Base-by-base conservation (phyloP, 2,797 vertebrate species). In the Tarsius wallacei region DNA sequence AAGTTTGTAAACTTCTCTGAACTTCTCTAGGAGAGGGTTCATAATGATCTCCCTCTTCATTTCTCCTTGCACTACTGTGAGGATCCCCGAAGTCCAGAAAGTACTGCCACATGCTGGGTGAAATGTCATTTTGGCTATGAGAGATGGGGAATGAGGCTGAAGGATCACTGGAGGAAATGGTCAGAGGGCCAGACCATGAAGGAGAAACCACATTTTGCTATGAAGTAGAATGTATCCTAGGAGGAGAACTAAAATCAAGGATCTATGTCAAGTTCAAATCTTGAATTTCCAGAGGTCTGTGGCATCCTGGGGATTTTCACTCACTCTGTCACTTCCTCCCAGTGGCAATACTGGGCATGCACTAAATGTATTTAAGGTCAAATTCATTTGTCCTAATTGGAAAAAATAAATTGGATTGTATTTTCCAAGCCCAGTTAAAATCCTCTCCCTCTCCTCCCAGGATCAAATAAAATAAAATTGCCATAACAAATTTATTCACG, bases 371-470 rank as follows among this genome's bases (percentile, higher is more conserved):
- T 87, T 82, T 0, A 73, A 78, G 73, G 53, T 78, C 15, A 63
- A 66, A 24, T 36, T 84, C n/a, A 31, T 78, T 74, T 93, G 24
- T 64, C 78, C 77, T 76, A 26, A 78, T 28, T 80, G 77, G 73
- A 91, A 55, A 77, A 36, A 15, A 31, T 85, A 47, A 78, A 70
- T 57, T 63, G 31, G 21, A n/a, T 31, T n/a, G 5, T 61, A 55
- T 76, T 21, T 83, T 94, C 51, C 82, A 90, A 83, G n/a, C 8
- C 12, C 55, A 36, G 55, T 80, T 76, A 77, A 89, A 94, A 13
- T 57, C 28, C 24, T 42, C 42, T 6, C 42, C 42, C 42, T 42
- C 42, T 42, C 42, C 42, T 42, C 42, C 42, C 42, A 4, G 4
- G 42, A 42, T 42, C 5, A 42, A 85, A 84, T 31, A 21, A 73